Conservation (phyloP, 2,888 invertebrate genomes). For the Dicroscelio sp. region DNA sequence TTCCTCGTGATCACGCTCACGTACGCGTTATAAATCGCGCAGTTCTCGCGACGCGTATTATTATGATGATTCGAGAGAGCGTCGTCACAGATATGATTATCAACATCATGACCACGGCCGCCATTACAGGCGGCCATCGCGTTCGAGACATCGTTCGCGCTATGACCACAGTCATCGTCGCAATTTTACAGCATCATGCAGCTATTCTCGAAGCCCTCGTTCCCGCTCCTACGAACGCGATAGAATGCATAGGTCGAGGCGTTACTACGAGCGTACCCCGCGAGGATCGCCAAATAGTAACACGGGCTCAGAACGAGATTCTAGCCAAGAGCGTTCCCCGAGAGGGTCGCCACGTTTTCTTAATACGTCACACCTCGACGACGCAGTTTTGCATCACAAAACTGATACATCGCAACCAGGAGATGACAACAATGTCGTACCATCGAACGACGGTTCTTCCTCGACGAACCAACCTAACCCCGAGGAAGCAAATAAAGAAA, state of each 20-base stretch:
- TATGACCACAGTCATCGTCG: too few species aligned
- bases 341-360: slow-evolving; percentile 6
- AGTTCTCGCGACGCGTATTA: too few species aligned
- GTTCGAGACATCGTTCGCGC: background rate
- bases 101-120: too few species aligned
- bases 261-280: slow-evolving; percentile 14
- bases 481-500: too few species aligned
- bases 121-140: background rate
- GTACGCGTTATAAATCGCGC: too few species aligned
- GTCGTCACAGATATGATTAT: too few species aligned
- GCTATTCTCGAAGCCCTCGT: background rate
- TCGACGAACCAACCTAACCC: too few species aligned
- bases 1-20: background rate
- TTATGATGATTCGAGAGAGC: too few species aligned
- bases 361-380: background rate
- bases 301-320: background rate
- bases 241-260: background rate
- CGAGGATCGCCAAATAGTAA: background rate
- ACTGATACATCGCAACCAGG: too few species aligned
- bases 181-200: background rate
- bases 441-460: too few species aligned
- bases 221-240: background rate
- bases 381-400: too few species aligned
- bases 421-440: too few species aligned
- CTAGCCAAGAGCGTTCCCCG: background rate